A percentile compares a stretch with the other conserved stretches of the same genome.
Conservation (phyloP, 2,888 invertebrate genomes). For the Dolichopus griseipennis region DNA sequence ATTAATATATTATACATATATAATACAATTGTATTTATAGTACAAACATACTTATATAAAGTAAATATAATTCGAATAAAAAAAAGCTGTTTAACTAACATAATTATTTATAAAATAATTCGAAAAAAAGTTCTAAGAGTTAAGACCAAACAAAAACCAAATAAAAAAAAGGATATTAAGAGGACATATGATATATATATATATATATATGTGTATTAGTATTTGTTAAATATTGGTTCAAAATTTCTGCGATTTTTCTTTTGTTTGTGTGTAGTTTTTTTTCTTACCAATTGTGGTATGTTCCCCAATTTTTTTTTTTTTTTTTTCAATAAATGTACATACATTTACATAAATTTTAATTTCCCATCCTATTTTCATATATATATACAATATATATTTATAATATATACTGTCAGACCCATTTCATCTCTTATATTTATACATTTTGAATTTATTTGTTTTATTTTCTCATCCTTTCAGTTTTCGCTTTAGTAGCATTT, state of each 20-base stretch:
- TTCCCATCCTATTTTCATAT: background rate
- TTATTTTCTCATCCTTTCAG: background rate
- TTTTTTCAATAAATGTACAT: background rate
- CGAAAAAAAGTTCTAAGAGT: too few relatives aligned
- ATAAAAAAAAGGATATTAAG: background rate
- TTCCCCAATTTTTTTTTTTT: background rate
- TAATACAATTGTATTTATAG: too few relatives aligned
- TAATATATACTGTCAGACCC: background rate
- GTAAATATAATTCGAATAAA: too few relatives aligned
- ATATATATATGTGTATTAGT: too few relatives aligned
- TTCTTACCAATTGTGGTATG: background rate
- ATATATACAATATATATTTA: too few relatives aligned
- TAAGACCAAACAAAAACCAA: too few relatives aligned
- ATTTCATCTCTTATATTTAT: background rate
- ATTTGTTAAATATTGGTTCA: too few relatives aligned
- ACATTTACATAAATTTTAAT: slow-evolving; percentile 2
- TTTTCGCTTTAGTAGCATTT: background rate
- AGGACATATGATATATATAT: background rate
- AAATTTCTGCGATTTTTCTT: too few relatives aligned
- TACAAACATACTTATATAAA: too few relatives aligned
- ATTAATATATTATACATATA: too few relatives aligned
- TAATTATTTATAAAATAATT: too few relatives aligned
- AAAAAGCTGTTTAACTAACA: too few relatives aligned
- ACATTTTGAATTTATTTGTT: background rate
- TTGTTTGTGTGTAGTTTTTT: background rate